These are phyloP conservation scores for Pseudochirops cupreus DNA, from an alignment of 2,797 vertebrate genomes.

Conservation along the genomic window DNA sequence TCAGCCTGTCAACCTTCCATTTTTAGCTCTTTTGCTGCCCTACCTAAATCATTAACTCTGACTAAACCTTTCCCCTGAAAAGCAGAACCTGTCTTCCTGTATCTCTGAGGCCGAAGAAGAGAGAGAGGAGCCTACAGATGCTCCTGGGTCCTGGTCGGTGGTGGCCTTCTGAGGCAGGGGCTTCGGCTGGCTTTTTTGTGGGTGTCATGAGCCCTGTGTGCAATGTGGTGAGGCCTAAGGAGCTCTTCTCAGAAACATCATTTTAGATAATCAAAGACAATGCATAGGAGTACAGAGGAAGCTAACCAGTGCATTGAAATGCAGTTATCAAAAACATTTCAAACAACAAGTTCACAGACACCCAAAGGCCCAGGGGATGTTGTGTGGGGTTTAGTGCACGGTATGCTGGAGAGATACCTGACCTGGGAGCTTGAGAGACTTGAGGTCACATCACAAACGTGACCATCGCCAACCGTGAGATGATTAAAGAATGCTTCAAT, in stretches of 20 bases:
- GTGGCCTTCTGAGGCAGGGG: background rate
- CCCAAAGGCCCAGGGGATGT: background rate
- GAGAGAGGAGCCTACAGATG: background rate
- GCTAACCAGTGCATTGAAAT: background rate
- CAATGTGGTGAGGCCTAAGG: background rate
- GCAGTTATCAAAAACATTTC: background rate
- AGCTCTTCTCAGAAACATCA: background rate
- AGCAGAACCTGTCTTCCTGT: constrained; percentile 1
- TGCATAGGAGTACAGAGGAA: background rate
- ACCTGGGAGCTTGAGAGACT: background rate
- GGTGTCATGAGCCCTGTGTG: no score
- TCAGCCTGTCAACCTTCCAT: constrained; percentile 51
- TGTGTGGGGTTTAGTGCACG: background rate
- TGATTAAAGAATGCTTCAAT: no score
- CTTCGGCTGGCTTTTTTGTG: background rate
- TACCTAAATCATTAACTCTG: background rate
- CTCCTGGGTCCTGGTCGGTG: background rate
- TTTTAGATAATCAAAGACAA: background rate
- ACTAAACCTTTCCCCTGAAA: background rate
- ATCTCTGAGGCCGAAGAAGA: background rate
- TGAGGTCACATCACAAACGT: background rate
- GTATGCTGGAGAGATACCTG: background rate
- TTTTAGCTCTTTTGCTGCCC: constrained; percentile 58
- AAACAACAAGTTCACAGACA: background rate
- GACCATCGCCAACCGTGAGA: background rate